Evolutionary conservation across 2,113 vertebrate species (phyloP), one percentile per base, ranked within the genome.

Genomic region (Silurus asotus): DNA sequence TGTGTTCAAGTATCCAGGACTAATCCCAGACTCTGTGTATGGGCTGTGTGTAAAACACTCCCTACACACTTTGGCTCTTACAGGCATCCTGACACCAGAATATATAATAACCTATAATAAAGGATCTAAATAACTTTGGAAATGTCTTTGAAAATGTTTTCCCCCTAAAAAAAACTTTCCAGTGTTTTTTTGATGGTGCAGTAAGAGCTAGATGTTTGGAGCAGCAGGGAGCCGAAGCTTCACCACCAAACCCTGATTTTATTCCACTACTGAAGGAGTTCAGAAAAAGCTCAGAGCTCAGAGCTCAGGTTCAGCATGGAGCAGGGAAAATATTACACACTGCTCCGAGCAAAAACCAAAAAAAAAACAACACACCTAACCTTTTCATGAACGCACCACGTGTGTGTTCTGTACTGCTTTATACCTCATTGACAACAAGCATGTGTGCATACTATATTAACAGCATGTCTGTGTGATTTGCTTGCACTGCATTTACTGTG

Each of bases 61-160:
- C 53, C 82, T 84, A 25, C 37, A 23, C 56, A 83, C 55, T 56
- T 37, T 61, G 69, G 19, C 69, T 75, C 55, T 23, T 48, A 9
- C 80, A 15, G 48, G 23, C 48, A 53, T 65, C 48, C 80, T 51
- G 80, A 81, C 55, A 74, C 51, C 81, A 82, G 14, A 25, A 15
- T 75, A 5, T 76, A 25, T 55, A 76, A 76, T 25, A n/a, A 76
- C 23, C 13, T 55, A 14, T 25, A 55, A 76, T 76, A 55, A 55
- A n/a, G 23, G 20, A 76, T 76, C 10, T 37, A 55, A 55, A 55
- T 55, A 76, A 55, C 23, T 13, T 37, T 37, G 37, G 37, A 37
- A 37, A 37, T 37, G 0, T 55, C 49, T 55, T 7, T 23, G 23
- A 53, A 76, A 53, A 74, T 51, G 48, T 74, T 74, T 74, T 49